Base-by-base conservation (phyloP, 35 echinoderm and acorn worm species). In the Stichopus chloronotus region DNA sequence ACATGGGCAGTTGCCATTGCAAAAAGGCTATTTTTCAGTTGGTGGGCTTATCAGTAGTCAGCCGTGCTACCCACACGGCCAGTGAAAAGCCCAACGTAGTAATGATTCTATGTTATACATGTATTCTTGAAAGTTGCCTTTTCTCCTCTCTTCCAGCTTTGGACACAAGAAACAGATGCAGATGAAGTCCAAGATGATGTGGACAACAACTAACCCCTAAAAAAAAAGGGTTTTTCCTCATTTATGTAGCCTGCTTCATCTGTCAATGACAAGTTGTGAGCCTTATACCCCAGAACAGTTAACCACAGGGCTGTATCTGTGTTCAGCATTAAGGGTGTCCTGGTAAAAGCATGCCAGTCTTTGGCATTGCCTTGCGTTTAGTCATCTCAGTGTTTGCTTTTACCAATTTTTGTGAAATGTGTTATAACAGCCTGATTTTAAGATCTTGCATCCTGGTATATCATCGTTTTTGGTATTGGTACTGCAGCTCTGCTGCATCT, bases 141-240 rank as follows among this genome's bases (percentile, higher is more conserved):
- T 83, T 30, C 84, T 11, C 81, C 14, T 23, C 87, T 74, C 87
- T 54, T 25, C 53, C 94, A 97, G 96, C 90, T 97, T 91, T 97
- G 96, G 96, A 97, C 96, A 90, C 93, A 87, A 30, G 83, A 91
- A 59, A 71, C 30, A 53, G 94, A 85, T 57, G 92, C 90, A 52
- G 91, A 89, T 7, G 87, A 89, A n/a, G 59, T 12, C 65, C 59
- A 16, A 43, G 87, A 89, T 20, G 86, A 71, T 65, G 86, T 24
- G 16, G 87, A 89, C 87, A 89, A 74, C 65, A 63, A 83, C 80
- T 57, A 83, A 83, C 43, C 80, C 55, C 80, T 52, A 4, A 71
- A n/a, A 10, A 71, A 12, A n/a, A 85, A 14, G 22, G 5, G 57
- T 58, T 59, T 5, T 85, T 58, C 82, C 82, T 85, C 17, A 58